A percentile compares a stretch with the other conserved stretches of the same genome.
Evolutionary conservation across 2,113 vertebrate species (phyloP).

Genomic region (Gadus chalcogrammus): DNA sequence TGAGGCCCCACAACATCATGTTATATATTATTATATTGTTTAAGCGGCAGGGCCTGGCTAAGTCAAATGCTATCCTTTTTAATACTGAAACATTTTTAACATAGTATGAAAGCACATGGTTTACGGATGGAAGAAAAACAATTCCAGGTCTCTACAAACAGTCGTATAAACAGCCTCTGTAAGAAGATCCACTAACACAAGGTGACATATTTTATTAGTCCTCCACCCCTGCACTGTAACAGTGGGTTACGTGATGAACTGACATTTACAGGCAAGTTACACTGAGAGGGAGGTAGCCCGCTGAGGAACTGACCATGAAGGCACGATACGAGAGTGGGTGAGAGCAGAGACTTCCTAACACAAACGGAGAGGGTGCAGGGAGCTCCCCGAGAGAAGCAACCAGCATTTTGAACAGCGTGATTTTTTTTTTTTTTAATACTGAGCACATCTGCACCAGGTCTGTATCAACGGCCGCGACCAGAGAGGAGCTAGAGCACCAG

Average conservation of each 20-base stretch:
- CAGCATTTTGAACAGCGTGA: constrained; percentile 17
- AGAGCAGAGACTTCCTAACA: constrained; percentile 62
- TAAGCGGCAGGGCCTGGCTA: no score
- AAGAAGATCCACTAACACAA: constrained; percentile 49
- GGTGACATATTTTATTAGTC: constrained; percentile 57
- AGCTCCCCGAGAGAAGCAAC: constrained; percentile 34
- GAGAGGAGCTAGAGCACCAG: constrained; percentile 78
- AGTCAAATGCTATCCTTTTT: no score
- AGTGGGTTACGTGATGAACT: constrained; percentile 72
- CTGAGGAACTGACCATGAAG: constrained; percentile 61
- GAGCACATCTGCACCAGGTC: not conserved
- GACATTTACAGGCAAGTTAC: constrained; percentile 69
- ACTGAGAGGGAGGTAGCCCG: constrained; percentile 41
- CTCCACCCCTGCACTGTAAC: constrained; percentile 66
- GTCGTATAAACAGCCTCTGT: constrained; percentile 17
- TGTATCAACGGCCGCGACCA: constrained; percentile 6
- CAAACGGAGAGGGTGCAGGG: constrained; percentile 40
- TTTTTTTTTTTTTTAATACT: not conserved
- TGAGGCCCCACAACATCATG: not conserved
- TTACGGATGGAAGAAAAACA: not conserved
- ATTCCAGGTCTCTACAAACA: not conserved
- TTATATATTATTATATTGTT: no score
- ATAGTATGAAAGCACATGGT: not conserved
- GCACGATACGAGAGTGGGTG: constrained; percentile 50
- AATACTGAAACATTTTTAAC: no score